phyloP scores from a whole-genome alignment of 2,113 vertebrate species.

The Dinomys branickii region DNA sequence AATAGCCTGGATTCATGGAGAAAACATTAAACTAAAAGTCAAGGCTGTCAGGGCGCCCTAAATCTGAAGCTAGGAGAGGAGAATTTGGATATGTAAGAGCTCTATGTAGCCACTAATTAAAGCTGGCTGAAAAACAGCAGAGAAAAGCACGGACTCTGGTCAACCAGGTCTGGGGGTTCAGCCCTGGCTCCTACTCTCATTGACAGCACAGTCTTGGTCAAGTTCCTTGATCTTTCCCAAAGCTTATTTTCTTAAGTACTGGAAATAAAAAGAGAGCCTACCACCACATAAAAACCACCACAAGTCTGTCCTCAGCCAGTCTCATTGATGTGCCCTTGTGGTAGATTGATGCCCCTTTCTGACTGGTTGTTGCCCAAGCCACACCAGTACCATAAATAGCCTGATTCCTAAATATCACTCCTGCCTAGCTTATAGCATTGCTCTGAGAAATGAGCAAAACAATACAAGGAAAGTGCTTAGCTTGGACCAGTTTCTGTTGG shows the following conservation, averaged over 20 bases:
- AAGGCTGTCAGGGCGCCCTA: constrained; percentile 35
- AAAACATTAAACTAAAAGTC: constrained; percentile 62
- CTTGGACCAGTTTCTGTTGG: not conserved
- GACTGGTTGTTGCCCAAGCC: not conserved
- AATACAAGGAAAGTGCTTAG: not conserved
- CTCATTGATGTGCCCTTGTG: not conserved
- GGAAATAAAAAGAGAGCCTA: not conserved
- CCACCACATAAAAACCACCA: not conserved
- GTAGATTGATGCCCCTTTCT: not conserved
- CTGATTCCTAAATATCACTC: not conserved
- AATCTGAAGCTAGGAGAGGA: constrained; percentile 10
- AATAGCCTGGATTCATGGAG: not conserved
- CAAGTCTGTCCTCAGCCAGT: not conserved
- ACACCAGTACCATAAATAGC: not conserved
- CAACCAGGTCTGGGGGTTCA: not conserved
- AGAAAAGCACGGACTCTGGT: not conserved
- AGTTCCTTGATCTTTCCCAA: constrained; percentile 18
- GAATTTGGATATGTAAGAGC: constrained; percentile 19
- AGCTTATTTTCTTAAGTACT: constrained; percentile 17
- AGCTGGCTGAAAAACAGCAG: not conserved
- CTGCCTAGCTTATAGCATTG: not conserved
- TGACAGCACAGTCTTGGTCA: not conserved
- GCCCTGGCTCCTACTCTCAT: not conserved
- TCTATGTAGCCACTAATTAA: constrained; percentile 46
- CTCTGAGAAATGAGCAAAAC: not conserved